These are phyloP conservation scores for Pelagia noctiluca DNA, from an alignment of 30 jellyfish, hydroid and myxozoan species.

Conservation along the genomic window DNA sequence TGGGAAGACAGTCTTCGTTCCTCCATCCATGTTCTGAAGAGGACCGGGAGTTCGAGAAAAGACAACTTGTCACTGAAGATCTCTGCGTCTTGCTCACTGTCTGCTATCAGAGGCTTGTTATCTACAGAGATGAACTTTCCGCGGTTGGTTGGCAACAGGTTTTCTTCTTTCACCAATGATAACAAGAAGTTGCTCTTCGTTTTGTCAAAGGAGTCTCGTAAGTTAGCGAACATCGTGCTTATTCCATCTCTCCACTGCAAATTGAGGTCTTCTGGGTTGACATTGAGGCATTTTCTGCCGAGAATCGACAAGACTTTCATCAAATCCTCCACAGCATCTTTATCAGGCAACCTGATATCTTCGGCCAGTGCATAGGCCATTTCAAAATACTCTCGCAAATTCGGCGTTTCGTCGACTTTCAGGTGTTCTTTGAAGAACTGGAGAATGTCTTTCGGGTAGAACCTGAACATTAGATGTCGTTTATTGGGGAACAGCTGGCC, in stretches of 20 bases:
- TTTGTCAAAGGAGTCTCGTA: neutral
- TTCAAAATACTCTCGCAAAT: slow-evolving; percentile 69
- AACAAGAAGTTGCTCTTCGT: slow-evolving; percentile 8
- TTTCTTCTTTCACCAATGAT: slow-evolving; percentile 44
- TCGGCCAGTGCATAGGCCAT: slow-evolving; percentile 68
- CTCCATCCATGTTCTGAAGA: neutral
- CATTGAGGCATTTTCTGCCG: slow-evolving; percentile 50
- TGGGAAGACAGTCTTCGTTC: neutral
- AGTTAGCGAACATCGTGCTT: neutral
- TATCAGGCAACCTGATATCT: slow-evolving; percentile 73
- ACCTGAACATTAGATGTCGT: slow-evolving; percentile 50
- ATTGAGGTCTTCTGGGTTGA: slow-evolving; percentile 6
- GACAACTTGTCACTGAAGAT: slow-evolving; percentile 44
- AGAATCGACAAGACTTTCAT: slow-evolving; percentile 60
- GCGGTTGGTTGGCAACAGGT: slow-evolving; percentile 64
- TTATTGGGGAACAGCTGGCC: slow-evolving; percentile 19
- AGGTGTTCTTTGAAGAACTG: slow-evolving; percentile 57
- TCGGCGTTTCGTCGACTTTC: slow-evolving; percentile 68
- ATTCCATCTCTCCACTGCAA: neutral
- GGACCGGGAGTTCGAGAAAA: slow-evolving; percentile 15
- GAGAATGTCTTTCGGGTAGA: slow-evolving; percentile 65
- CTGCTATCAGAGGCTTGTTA: slow-evolving; percentile 65
- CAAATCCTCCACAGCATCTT: slow-evolving; percentile 41
- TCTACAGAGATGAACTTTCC: slow-evolving; percentile 43
- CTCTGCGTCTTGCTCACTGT: slow-evolving; percentile 15